These are phyloP conservation scores for Mythimna loreyi DNA, from an alignment of 2,888 invertebrate species.

Conservation along the genomic window DNA sequence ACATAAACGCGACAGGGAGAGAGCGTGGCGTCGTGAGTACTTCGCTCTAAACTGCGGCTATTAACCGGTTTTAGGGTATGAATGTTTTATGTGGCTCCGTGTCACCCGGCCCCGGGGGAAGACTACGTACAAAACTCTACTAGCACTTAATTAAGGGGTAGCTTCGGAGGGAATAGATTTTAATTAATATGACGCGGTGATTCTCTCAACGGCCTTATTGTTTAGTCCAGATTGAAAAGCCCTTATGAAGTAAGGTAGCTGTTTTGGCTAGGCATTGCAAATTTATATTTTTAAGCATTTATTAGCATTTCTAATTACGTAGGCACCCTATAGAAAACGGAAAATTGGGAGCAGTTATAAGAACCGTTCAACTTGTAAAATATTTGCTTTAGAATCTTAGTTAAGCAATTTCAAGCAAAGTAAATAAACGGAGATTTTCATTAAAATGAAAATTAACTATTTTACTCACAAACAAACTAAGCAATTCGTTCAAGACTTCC, in stretches of 20 bases:
- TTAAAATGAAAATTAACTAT: slow-evolving; percentile 35
- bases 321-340: background rate
- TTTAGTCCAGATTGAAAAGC: slow-evolving; percentile 75
- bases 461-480: slow-evolving; percentile 68
- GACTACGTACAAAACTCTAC: slow-evolving; percentile 81
- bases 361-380: background rate
- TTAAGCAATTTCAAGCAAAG: background rate
- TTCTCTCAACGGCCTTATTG: slow-evolving; percentile 74
- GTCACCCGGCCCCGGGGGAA: slow-evolving; percentile 80
- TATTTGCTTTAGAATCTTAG: slow-evolving; percentile 3
- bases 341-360: background rate
- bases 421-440: background rate
- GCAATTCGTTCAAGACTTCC: slow-evolving; percentile 82
- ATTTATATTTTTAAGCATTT: background rate
- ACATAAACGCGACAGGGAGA: slow-evolving; percentile 46
- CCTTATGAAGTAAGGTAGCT: slow-evolving; percentile 40
- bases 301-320: background rate
- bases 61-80: slow-evolving; percentile 84
- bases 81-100: slow-evolving; percentile 84
- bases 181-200: slow-evolving; percentile 84
- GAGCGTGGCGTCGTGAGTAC: slow-evolving; percentile 56
- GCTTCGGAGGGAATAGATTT: slow-evolving; percentile 83
- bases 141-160: slow-evolving; percentile 88
- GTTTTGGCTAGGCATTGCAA: slow-evolving; percentile 9
- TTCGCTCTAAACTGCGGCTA: slow-evolving; percentile 82